phyloP scores from a whole-genome alignment of 2,888 invertebrate genomes.

The Epirrhoe tristata region DNA sequence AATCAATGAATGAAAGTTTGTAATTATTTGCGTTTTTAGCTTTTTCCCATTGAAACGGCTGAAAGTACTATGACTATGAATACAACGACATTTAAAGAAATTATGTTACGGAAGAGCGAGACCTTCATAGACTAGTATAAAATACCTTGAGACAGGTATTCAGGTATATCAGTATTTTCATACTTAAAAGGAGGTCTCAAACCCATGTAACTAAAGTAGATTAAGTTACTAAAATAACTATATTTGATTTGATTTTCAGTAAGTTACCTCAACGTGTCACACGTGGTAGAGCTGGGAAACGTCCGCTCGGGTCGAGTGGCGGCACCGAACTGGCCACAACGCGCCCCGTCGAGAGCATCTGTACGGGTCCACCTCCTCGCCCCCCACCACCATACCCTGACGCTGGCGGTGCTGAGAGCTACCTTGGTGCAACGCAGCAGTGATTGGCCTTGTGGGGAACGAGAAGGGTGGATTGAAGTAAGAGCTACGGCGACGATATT shows the following conservation, averaged over 20 bases:
- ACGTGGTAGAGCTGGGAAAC: constrained; percentile 59
- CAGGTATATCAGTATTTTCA: no score
- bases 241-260: no score
- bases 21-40: no score
- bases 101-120: no score
- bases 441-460: constrained; percentile 71
- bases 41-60: no score
- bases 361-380: constrained; percentile 67
- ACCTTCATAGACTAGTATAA: no score
- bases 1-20: no score
- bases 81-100: no score
- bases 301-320: constrained; percentile 59
- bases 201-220: no score
- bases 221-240: no score
- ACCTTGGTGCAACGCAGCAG: constrained; percentile 48
- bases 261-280: constrained; percentile 67
- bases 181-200: no score
- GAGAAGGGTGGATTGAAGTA: constrained; percentile 84
- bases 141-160: no score
- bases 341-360: constrained; percentile 57
- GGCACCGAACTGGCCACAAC: constrained; percentile 72
- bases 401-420: constrained; percentile 60
- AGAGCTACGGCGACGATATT: constrained; percentile 3
- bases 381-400: constrained; percentile 69
- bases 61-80: background rate